Percentiles rank a stretch among this genome's conserved stretches.
These are phyloP conservation scores for Tetrax tetrax DNA, from an alignment of 2,113 vertebrate species.

Conservation along the genomic window DNA sequence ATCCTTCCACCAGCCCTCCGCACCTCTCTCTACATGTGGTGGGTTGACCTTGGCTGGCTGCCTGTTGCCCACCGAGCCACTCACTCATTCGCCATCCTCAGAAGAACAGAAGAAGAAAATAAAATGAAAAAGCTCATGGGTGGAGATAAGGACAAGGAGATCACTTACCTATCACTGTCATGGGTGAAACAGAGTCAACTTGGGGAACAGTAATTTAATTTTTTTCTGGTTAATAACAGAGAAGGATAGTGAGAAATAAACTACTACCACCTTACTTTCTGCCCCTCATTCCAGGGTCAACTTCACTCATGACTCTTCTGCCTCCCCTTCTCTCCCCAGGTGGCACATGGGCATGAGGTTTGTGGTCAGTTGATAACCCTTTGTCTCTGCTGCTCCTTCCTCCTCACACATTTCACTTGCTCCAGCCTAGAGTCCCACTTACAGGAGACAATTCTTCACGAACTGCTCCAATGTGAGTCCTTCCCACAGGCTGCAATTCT, in stretches of 20 bases:
- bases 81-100: neutral
- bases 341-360: neutral
- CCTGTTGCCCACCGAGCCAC: neutral
- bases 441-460: neutral
- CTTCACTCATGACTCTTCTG: neutral
- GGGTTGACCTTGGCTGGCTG: neutral
- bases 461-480: rapidly evolving
- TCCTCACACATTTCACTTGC: neutral
- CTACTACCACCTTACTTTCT: neutral
- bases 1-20: neutral
- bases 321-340: rapidly evolving
- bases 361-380: neutral
- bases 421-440: neutral
- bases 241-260: neutral
- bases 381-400: neutral
- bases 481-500: neutral
- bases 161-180: neutral
- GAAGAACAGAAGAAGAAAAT: neutral
- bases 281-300: too few species aligned
- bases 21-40: neutral
- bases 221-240: neutral
- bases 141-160: neutral
- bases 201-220: neutral
- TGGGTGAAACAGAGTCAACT: neutral
- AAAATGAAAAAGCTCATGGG: neutral